Conservation (phyloP, 2,113 vertebrate species). For the Probosciger aterrimus region DNA sequence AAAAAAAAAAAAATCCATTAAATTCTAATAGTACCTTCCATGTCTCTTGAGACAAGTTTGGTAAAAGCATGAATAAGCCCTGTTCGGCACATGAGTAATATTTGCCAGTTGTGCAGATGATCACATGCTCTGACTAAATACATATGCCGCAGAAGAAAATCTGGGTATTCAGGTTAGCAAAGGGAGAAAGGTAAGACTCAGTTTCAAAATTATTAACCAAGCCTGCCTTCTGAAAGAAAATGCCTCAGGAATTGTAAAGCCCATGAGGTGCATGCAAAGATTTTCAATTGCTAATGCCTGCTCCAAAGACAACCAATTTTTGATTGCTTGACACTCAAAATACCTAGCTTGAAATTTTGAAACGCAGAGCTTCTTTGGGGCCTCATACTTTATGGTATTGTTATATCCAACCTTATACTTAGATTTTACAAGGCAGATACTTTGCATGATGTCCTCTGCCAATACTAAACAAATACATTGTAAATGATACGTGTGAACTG, state of each 20-base stretch:
- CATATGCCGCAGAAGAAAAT: background rate
- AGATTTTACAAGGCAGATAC: background rate
- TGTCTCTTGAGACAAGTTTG: background rate
- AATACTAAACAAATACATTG: slow-evolving; percentile 28
- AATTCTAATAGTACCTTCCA: background rate
- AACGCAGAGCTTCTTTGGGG: background rate
- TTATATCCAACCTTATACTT: background rate
- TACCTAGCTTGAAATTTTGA: background rate
- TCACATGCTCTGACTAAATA: background rate
- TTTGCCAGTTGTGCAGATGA: background rate
- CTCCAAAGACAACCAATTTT: background rate
- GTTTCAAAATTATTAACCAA: background rate
- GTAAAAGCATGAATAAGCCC: background rate
- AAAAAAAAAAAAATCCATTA: background rate
- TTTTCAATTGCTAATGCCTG: background rate
- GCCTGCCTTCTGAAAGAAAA: background rate
- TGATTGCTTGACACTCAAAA: background rate
- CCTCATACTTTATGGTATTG: background rate
- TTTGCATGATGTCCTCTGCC: background rate
- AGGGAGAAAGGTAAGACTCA: background rate
- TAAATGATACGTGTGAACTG: background rate
- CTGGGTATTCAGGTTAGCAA: background rate
- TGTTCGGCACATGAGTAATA: background rate
- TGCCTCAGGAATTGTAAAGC: background rate
- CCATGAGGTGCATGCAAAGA: background rate